These are phyloP conservation scores for Leptocoma aspasia DNA, from an alignment of 2,113 vertebrate species.

Conservation along the genomic window DNA sequence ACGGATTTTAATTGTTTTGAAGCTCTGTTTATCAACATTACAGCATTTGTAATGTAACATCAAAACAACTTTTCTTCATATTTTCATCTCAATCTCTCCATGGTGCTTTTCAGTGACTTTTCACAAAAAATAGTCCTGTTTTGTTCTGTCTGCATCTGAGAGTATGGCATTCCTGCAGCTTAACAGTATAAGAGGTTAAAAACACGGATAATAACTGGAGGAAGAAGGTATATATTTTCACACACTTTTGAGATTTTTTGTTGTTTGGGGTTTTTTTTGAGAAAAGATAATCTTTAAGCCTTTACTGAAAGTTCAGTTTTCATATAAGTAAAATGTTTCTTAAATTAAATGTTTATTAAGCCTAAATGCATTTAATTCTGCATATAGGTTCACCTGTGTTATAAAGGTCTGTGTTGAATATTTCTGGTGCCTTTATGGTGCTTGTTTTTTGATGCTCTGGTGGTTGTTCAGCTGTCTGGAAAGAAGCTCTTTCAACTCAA, in stretches of 20 bases:
- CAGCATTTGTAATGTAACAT: not conserved
- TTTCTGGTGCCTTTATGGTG: not conserved
- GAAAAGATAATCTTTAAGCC: not conserved
- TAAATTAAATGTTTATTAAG: not conserved
- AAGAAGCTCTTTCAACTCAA: not conserved
- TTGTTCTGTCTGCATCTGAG: not conserved
- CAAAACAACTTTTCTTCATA: not conserved
- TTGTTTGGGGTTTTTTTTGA: not conserved
- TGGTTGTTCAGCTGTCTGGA: not conserved
- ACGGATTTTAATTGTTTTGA: not conserved
- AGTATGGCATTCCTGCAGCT: not conserved
- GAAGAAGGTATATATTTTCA: not conserved
- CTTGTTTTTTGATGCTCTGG: not conserved
- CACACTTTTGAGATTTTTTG: fast-evolving
- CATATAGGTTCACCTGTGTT: not conserved
- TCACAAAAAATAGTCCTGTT: not conserved
- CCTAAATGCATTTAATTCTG: not conserved
- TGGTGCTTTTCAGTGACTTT: not conserved
- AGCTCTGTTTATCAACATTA: not conserved
- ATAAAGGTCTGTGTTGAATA: not conserved
- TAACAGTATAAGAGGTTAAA: not conserved
- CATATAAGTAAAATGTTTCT: not conserved
- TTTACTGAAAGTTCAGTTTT: not conserved
- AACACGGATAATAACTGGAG: not conserved
- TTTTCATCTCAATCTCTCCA: not conserved